A percentile compares a stretch with the other conserved stretches of the same genome.
These are phyloP conservation scores for Capreolus pygargus DNA, from an alignment of 2,113 vertebrate species.

Conservation along the genomic window DNA sequence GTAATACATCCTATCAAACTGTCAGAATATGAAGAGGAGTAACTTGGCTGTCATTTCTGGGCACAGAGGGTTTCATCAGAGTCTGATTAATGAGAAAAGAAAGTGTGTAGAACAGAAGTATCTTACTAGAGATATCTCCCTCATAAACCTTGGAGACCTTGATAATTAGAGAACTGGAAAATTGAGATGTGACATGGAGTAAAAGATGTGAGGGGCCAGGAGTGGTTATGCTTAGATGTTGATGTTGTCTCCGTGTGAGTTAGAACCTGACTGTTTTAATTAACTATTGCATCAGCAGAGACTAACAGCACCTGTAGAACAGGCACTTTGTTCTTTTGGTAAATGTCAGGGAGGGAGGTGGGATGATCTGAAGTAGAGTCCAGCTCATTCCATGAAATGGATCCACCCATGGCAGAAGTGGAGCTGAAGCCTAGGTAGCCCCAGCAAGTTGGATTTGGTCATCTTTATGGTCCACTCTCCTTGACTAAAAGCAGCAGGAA, in stretches of 20 bases:
- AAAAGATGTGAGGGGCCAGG: neutral
- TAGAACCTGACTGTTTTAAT: neutral
- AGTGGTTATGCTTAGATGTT: neutral
- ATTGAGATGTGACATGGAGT: neutral
- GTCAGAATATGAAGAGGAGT: neutral
- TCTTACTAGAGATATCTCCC: neutral
- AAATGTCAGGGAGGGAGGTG: neutral
- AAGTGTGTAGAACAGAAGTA: neutral
- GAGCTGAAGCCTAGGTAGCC: neutral
- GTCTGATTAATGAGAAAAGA: neutral
- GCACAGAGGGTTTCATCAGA: neutral
- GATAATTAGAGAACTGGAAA: neutral
- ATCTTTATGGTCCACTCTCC: neutral
- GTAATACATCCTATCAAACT: neutral
- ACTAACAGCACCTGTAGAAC: neutral
- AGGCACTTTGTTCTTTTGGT: neutral
- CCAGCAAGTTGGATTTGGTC: neutral
- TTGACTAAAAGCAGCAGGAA: neutral
- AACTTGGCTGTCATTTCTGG: neutral
- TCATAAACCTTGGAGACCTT: neutral
- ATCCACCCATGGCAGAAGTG: neutral
- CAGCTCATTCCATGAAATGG: neutral
- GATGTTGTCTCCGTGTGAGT: neutral
- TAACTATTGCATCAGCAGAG: neutral
- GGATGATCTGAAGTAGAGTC: neutral